These are phyloP conservation scores for Syngnathoides biaculeatus DNA, from an alignment of 2,113 vertebrate species.

Conservation along the genomic window DNA sequence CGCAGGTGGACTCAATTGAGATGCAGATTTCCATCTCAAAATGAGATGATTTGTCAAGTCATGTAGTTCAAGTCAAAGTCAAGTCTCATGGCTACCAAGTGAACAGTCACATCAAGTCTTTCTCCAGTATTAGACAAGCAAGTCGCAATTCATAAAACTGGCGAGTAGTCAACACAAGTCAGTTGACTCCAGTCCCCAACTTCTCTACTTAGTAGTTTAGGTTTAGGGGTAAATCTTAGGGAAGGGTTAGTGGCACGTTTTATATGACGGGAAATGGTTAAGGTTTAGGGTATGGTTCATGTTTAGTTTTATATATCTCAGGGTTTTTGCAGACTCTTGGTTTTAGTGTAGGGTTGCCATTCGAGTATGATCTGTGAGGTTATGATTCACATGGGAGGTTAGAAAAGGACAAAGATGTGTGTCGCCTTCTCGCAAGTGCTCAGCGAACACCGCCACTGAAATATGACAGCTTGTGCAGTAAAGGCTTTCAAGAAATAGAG, in stretches of 20 bases:
- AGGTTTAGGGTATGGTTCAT: not conserved
- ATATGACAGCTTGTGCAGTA: constrained; percentile 60
- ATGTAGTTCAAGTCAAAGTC: too few species aligned
- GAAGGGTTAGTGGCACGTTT: not conserved
- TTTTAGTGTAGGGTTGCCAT: not conserved
- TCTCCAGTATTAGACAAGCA: too few species aligned
- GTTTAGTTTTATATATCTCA: not conserved
- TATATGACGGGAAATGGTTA: not conserved
- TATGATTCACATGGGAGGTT: not conserved
- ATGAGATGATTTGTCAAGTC: too few species aligned
- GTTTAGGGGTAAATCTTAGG: not conserved
- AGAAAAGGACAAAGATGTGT: not conserved
- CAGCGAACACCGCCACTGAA: constrained; percentile 43
- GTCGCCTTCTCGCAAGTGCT: constrained; percentile 7
- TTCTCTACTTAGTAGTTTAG: not conserved
- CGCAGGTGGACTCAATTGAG: too few species aligned
- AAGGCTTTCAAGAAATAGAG: constrained; percentile 54
- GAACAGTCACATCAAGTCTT: too few species aligned
- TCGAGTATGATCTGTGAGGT: not conserved
- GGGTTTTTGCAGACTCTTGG: not conserved
- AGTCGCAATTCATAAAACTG: too few species aligned
- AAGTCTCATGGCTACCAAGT: too few species aligned
- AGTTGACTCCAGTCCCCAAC: too few species aligned
- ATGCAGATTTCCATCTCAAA: too few species aligned
- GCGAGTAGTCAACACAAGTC: too few species aligned